Evolutionary conservation across 2,797 vertebrate species (phyloP), one percentile per base, ranked within the genome.

Genomic region (Triplophysa bombifrons): DNA sequence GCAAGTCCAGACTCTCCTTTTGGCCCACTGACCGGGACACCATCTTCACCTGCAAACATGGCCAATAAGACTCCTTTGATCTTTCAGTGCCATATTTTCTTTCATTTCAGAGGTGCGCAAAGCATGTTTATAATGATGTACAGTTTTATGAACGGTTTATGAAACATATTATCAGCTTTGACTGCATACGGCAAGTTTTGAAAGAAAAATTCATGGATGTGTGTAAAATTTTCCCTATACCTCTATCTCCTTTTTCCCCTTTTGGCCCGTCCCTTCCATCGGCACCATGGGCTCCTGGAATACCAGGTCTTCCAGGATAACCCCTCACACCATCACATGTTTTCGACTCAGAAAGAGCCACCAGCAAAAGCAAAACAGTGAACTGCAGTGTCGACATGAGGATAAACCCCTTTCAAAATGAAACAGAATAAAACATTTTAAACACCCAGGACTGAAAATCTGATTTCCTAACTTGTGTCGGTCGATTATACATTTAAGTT

Each of bases 251-350:
- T 0, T 77, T 73, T 25, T 87, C 87, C 38, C 65, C 90, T 41
- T 87, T 86, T 2, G 3, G 27, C 12, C 95, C 95, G 0, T 94
- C 93, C 34, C 20, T 85, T 76, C 95, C 95, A 0, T 94, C 86
- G 0, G 76, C 16, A 44, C 95, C 95, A 2, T 92, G 92, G 65
- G 48, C 7, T 20, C 92, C 93, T 6, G 93, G 93, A 3, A 82
- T 0, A 1, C 95, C 95, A 0, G 94, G 93, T 63, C 90, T 75
- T 3, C 93, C 93, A 0, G 91, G 91, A 50, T 74, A 91, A 19
- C 94, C 94, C 0, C 88, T 58, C 0, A 79, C 55, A 0, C 85
- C 88, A 0, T n/a, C 63, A 79, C 95, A 95, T 77, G 44, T 78
- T 0, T 73, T 76, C 44, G 90, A 86, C 25, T 58, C 41, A 20